Percentiles rank a stretch among this genome's conserved stretches.
Conservation (phyloP, 2,113 vertebrate species). For the Hippocampus zosterae region DNA sequence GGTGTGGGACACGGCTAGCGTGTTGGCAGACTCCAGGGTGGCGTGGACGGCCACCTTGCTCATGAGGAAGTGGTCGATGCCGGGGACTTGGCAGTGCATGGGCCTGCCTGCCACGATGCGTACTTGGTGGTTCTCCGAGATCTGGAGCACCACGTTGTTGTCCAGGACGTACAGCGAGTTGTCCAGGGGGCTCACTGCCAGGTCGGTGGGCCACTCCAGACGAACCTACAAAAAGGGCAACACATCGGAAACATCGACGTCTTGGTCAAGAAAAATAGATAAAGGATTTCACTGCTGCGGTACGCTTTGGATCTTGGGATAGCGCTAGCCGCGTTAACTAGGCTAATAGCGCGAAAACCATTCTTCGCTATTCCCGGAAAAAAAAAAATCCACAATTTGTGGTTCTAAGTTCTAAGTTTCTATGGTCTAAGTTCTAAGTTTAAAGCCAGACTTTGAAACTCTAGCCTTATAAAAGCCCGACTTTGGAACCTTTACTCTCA, state of each 20-base stretch:
- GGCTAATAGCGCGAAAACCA: background rate
- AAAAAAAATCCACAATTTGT: no score
- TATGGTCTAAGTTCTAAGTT: no score
- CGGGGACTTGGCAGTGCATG: constrained; percentile 97
- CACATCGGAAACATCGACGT: constrained; percentile 24
- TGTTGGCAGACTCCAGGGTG: constrained; percentile 89
- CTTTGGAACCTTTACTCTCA: no score
- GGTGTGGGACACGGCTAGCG: constrained; percentile 87
- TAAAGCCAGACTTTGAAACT: no score
- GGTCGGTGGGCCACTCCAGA: constrained; percentile 95
- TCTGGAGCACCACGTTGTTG: constrained; percentile 95
- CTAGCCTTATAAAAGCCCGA: no score
- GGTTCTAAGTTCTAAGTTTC: no score
- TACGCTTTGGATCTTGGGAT: background rate
- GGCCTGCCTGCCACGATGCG: constrained; percentile 92
- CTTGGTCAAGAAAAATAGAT: background rate
- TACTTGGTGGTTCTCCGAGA: constrained; percentile 97
- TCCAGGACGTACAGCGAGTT: constrained; percentile 94
- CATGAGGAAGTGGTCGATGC: constrained; percentile 93
- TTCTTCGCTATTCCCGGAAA: no score
- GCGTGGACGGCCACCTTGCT: constrained; percentile 93
- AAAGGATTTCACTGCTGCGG: background rate
- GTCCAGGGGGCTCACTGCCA: constrained; percentile 94
- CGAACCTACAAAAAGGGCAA: constrained; percentile 76
- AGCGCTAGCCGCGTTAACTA: background rate